Evolutionary conservation across 2,888 invertebrate genomes (phyloP), one percentile per base, ranked within the genome.

Genomic region (Parnassius orleans): DNA sequence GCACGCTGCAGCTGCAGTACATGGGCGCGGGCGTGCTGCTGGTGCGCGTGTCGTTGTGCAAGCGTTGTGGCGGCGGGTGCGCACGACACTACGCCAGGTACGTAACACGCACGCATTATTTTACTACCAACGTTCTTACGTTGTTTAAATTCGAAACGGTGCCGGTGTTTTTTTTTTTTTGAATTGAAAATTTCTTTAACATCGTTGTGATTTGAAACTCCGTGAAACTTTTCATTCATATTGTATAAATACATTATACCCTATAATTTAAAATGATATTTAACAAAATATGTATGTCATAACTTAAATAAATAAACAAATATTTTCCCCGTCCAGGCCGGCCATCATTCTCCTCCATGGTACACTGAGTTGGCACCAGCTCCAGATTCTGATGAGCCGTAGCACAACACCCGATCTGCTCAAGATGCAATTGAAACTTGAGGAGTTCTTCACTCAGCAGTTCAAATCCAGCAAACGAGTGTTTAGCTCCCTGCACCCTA

Each of bases 381-480:
- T 99, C 52, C 99, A 99, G 91, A 94, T 99, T 74, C 96, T 99
- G 93, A 98, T 99, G 81, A 98, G 97, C 7, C 97, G 98, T 84
- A 98, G 98, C 56, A 99, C 99, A 1, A 98, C 99, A 0, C 98
- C 98, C 0, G 99, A 99, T 90, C 92, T 99, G 65, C 92, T 98
- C 56, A 99, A 99, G 92, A 99, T 99, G 96, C 98, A 96, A 81
- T 95, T 96, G 69, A 99, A 99, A 80, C 93, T 99, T 46, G 98
- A 98, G 75, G 98, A 99, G 87, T 99, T 99, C 92, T 99, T 99
- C 90, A 96, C 97, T 66, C 98, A 98, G 84, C 99, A 99, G 91
- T 98, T 99, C 82, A 98, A 98, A 83, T 98, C 97, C 71, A 97
- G 98, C 80, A 98, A 97, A 82, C 93, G 98, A 2, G 98, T 98